phyloP scores from a whole-genome alignment of 2,888 invertebrate genomes.

The Pemphredon lugubris region DNA sequence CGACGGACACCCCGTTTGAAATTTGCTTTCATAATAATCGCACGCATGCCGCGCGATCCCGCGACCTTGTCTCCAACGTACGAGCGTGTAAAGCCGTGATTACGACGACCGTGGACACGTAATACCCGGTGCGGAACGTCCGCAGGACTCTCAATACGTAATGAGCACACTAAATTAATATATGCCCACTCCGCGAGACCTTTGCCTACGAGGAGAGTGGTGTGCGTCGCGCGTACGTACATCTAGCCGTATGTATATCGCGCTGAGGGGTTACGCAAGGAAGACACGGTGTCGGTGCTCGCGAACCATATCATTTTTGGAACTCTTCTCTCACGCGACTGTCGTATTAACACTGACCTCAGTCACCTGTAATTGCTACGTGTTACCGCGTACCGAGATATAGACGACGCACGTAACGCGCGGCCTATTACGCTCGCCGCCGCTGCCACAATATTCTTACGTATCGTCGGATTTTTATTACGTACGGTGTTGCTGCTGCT shows the following conservation, averaged over 20 bases:
- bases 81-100: constrained; percentile 63
- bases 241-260: no score
- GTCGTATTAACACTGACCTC: constrained; percentile 80
- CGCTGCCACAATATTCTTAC: constrained; percentile 31
- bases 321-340: constrained; percentile 78
- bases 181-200: constrained; percentile 60
- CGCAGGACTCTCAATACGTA: constrained; percentile 65
- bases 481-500: neutral
- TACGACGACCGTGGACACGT: constrained; percentile 68
- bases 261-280: constrained; percentile 66
- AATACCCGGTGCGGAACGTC: constrained; percentile 53
- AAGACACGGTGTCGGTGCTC: constrained; percentile 60
- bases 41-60: constrained; percentile 12
- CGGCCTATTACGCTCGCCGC: constrained; percentile 23
- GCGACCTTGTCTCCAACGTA: constrained; percentile 61
- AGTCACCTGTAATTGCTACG: constrained; percentile 79
- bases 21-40: constrained; percentile 36
- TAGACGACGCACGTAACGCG: constrained; percentile 62
- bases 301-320: constrained; percentile 80
- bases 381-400: constrained; percentile 56
- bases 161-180: constrained; percentile 74
- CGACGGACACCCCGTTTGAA: constrained; percentile 11
- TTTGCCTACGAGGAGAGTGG: constrained; percentile 58
- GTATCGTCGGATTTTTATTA: constrained; percentile 50
- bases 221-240: constrained; percentile 63